Conservation (phyloP, 2,888 invertebrate species). For the Leucania comma region DNA sequence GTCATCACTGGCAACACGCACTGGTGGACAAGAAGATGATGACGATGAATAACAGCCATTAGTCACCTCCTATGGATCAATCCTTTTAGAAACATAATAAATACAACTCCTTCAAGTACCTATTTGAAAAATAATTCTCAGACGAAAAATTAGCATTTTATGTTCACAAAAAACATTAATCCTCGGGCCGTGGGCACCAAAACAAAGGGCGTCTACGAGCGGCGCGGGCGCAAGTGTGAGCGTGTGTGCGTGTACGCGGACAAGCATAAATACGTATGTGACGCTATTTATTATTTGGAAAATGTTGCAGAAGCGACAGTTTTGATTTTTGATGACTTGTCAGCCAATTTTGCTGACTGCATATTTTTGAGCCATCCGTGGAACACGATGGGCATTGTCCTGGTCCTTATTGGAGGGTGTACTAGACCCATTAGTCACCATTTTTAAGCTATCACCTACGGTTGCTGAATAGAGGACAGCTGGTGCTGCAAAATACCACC, state of each 20-base stretch:
- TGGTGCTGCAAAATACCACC: too few species aligned
- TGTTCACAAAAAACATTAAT: conserved; percentile 72
- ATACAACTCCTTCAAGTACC: conserved; percentile 16
- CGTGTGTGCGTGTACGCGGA: conserved; percentile 60
- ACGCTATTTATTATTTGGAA: conserved; percentile 23
- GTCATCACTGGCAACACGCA: too few species aligned
- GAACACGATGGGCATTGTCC: too few species aligned
- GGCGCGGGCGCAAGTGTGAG: conserved; percentile 71
- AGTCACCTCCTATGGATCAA: neutral
- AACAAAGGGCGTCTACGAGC: conserved; percentile 80
- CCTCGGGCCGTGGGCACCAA: conserved; percentile 75
- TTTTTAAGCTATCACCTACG: too few species aligned
- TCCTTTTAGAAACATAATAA: neutral
- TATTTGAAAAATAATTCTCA: conserved; percentile 49
- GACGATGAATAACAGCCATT: neutral
- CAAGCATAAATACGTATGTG: conserved; percentile 22
- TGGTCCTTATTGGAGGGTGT: too few species aligned
- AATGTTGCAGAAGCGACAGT: conserved; percentile 55
- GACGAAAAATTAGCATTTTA: conserved; percentile 66
- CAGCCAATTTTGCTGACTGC: neutral
- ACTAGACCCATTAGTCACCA: too few species aligned
- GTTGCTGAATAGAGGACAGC: too few species aligned
- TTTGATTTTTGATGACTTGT: neutral
- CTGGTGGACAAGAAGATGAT: too few species aligned
- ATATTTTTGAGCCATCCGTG: too few species aligned